phyloP scores from a whole-genome alignment of 2,888 invertebrate species.

The Erebia epiphron region DNA sequence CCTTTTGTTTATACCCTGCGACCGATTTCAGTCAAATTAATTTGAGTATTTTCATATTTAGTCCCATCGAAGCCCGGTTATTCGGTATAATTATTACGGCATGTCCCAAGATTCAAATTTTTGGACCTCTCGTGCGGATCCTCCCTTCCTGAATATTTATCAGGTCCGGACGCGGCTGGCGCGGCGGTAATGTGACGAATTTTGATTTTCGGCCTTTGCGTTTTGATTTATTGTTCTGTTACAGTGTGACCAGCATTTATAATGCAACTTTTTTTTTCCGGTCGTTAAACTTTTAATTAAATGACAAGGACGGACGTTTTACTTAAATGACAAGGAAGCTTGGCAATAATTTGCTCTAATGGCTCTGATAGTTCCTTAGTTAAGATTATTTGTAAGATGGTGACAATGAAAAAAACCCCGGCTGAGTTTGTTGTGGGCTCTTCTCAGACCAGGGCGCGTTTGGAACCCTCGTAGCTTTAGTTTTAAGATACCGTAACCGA shows the following conservation, averaged over 20 bases:
- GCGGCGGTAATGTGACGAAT: slow-evolving; percentile 42
- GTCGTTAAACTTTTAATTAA: not conserved
- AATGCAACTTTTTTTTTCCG: not conserved
- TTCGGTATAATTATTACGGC: slow-evolving; percentile 39
- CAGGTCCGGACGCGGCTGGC: slow-evolving; percentile 39
- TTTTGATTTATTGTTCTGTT: slow-evolving; percentile 36
- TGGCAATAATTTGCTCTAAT: no score
- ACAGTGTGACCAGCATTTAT: slow-evolving; percentile 1
- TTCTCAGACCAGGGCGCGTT: no score
- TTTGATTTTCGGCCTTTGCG: slow-evolving; percentile 35
- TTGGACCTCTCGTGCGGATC: slow-evolving; percentile 25
- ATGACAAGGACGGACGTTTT: no score
- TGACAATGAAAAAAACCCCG: no score
- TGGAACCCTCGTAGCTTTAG: no score
- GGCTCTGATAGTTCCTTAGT: no score
- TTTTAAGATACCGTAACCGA: no score
- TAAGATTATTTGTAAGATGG: no score
- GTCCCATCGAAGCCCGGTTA: slow-evolving; percentile 27
- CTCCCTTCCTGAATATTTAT: slow-evolving; percentile 48
- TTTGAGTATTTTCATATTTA: slow-evolving; percentile 37
- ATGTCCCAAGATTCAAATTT: slow-evolving; percentile 36
- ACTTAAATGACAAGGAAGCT: no score
- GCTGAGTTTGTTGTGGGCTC: no score
- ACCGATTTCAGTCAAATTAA: slow-evolving; percentile 30
- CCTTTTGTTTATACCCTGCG: slow-evolving; percentile 5